phyloP scores from a whole-genome alignment of 1,140 invertebrate genomes.

The Conus ventricosus region DNA sequence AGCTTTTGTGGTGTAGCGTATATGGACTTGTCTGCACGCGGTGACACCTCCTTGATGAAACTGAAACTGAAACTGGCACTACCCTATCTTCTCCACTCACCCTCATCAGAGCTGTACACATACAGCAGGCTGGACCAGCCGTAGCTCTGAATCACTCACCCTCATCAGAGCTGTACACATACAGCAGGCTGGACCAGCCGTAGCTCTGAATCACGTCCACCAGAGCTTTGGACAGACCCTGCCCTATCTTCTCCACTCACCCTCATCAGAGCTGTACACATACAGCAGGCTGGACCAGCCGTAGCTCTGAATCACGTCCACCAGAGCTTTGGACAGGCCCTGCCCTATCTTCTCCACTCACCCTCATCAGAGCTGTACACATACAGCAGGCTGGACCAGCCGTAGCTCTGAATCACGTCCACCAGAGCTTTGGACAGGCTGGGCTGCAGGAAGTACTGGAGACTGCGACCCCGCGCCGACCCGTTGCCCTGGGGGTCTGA shows the following conservation, averaged over 20 bases:
- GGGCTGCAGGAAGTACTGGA: slow-evolving; percentile 39
- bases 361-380: slow-evolving; percentile 51
- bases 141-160: slow-evolving; percentile 44
- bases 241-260: too few relatives aligned
- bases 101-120: slow-evolving; percentile 49
- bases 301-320: slow-evolving; percentile 42
- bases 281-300: slow-evolving; percentile 49
- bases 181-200: slow-evolving; percentile 47
- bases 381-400: slow-evolving; percentile 49
- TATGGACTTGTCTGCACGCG: too few relatives aligned
- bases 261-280: slow-evolving; percentile 49
- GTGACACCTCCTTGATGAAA: too few relatives aligned
- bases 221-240: slow-evolving; percentile 41
- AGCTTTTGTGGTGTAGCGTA: too few relatives aligned
- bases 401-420: slow-evolving; percentile 41
- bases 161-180: slow-evolving; percentile 49
- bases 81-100: slow-evolving; percentile 30
- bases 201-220: slow-evolving; percentile 44
- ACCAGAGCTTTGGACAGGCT: slow-evolving; percentile 42
- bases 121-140: slow-evolving; percentile 49
- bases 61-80: too few relatives aligned
- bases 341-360: slow-evolving; percentile 15
- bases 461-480: slow-evolving; percentile 1
- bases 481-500: slow-evolving; percentile 14
- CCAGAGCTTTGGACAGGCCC: slow-evolving; percentile 36